A percentile compares a stretch with the other conserved stretches of the same genome.
Conservation (phyloP, 2,113 vertebrate genomes). For the Perccottus glenii region DNA sequence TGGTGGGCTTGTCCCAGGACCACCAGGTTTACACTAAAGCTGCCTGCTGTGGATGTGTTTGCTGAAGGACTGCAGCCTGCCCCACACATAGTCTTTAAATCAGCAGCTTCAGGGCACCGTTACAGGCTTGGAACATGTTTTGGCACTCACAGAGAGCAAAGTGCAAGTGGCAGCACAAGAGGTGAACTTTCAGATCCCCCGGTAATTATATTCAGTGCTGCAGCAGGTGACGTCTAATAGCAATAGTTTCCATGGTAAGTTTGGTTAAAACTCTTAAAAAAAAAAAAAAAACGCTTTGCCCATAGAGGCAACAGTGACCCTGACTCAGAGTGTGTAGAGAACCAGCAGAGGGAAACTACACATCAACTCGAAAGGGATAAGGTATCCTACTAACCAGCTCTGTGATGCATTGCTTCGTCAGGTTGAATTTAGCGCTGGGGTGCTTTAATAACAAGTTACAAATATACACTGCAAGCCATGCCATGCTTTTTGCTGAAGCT, state of each 20-base stretch:
- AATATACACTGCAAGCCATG: neutral
- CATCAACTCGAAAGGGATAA: conserved; percentile 26
- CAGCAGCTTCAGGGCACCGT: conserved; percentile 43
- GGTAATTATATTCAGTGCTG: conserved; percentile 17
- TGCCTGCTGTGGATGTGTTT: conserved; percentile 47
- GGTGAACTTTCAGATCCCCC: conserved; percentile 17
- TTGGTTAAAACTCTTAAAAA: conserved; percentile 39
- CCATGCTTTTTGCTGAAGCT: too few relatives aligned
- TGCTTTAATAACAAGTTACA: conserved; percentile 2
- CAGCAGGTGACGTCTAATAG: neutral
- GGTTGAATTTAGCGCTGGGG: conserved; percentile 1
- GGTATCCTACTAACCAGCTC: conserved; percentile 12
- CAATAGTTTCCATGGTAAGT: conserved; percentile 21
- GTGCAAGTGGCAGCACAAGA: conserved; percentile 30
- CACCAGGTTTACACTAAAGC: conserved; percentile 51
- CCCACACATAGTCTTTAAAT: conserved; percentile 26
- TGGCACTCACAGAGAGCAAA: conserved; percentile 32
- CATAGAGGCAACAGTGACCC: conserved; percentile 25
- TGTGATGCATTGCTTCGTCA: conserved; percentile 10
- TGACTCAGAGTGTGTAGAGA: conserved; percentile 20
- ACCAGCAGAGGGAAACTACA: conserved; percentile 23
- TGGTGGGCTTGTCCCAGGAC: conserved; percentile 47
- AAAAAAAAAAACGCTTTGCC: conserved; percentile 29
- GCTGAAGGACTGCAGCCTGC: conserved; percentile 34
- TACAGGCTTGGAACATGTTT: conserved; percentile 33